Percentiles rank a stretch among this genome's conserved stretches.
Evolutionary conservation across 2,113 vertebrate species (phyloP).

Genomic region (Dolichotis patagonum): DNA sequence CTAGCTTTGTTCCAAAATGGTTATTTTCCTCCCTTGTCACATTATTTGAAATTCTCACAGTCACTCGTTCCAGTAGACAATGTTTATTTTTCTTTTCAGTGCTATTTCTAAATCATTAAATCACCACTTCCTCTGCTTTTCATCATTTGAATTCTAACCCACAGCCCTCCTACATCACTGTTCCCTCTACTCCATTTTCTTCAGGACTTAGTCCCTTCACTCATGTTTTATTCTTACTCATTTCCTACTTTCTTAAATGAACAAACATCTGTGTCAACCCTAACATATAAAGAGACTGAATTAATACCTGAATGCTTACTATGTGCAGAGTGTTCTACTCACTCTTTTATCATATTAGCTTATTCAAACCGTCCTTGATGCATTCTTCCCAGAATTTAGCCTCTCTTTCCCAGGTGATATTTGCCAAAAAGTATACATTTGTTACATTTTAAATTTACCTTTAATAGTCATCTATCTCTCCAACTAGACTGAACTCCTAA

Average conservation of each 20-base stretch:
- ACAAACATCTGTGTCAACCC: background rate
- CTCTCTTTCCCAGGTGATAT: background rate
- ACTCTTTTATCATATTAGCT: background rate
- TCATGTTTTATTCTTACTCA: background rate
- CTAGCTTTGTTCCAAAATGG: background rate
- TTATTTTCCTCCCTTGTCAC: background rate
- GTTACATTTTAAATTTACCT: background rate
- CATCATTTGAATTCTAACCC: background rate
- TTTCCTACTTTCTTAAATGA: background rate
- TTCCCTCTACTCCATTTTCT: background rate
- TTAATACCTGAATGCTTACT: no score
- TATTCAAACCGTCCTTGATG: background rate
- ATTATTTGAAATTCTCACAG: background rate
- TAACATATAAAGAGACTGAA: background rate
- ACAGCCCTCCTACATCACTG: background rate
- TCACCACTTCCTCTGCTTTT: background rate
- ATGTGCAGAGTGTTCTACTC: background rate
- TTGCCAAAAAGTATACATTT: no score
- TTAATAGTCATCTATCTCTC: background rate
- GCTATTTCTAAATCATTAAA: background rate
- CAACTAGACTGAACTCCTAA: background rate
- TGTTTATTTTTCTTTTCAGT: background rate
- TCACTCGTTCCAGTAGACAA: background rate
- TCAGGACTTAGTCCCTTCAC: background rate
- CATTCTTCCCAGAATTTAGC: background rate